Evolutionary conservation across 2,797 vertebrate species (phyloP).

Genomic region (Falco concolor): DNA sequence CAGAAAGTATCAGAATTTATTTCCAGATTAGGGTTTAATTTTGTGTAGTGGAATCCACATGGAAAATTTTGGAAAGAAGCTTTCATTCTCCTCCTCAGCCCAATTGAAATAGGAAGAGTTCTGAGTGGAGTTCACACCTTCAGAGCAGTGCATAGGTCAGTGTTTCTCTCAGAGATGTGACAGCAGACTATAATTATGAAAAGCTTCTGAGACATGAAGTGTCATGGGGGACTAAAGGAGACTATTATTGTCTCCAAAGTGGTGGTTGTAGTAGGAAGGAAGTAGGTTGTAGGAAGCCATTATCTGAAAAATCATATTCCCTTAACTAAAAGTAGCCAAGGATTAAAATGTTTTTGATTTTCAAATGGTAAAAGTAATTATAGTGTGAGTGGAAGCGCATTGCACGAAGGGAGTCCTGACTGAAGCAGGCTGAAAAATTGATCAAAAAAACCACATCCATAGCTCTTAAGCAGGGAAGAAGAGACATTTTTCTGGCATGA

Average conservation of each 20-base stretch:
- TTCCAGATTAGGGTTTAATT: background rate
- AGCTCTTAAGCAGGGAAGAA: background rate
- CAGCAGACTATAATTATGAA: background rate
- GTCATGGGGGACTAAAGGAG: background rate
- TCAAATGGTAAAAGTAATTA: background rate
- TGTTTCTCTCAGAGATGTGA: background rate
- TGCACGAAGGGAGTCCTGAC: background rate
- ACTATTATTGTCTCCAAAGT: background rate
- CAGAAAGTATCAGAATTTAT: background rate
- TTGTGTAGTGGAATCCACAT: background rate
- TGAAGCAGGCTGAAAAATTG: background rate
- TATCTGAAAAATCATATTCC: background rate
- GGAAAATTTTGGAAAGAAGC: background rate
- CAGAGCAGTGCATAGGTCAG: background rate
- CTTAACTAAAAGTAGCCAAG: background rate
- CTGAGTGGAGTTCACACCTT: background rate
- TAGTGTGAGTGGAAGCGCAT: background rate
- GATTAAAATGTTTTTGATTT: background rate
- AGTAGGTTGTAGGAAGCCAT: background rate
- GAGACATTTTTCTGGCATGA: background rate
- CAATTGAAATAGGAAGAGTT: background rate
- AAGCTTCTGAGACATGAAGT: background rate
- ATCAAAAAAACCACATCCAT: background rate
- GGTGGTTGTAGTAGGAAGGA: background rate
- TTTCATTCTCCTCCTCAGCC: background rate